These are phyloP conservation scores for Ictalurus punctatus DNA, from an alignment of 2,113 vertebrate species.

Conservation along the genomic window DNA sequence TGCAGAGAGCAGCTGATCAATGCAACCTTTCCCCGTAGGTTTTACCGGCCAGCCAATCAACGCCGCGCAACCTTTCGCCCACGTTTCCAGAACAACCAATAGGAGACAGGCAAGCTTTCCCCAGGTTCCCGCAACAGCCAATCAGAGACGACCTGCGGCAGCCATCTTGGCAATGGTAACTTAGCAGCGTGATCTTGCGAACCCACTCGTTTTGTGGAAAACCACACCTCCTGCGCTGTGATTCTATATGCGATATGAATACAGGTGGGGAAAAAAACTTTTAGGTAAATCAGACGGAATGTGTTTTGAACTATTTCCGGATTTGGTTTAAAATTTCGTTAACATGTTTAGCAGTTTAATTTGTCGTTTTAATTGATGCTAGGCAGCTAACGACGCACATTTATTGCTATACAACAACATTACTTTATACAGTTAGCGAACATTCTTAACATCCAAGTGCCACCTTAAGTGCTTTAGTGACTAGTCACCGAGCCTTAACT, in stretches of 20 bases:
- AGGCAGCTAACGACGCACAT: not conserved
- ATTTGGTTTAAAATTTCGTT: not conserved
- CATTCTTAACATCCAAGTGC: not conserved
- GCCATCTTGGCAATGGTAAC: not conserved
- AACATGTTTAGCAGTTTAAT: not conserved
- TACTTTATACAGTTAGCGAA: not conserved
- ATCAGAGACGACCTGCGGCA: not conserved
- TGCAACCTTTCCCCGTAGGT: conserved; percentile 31
- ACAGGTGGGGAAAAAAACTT: not conserved
- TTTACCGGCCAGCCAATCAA: conserved; percentile 60
- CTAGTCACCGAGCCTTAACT: not conserved
- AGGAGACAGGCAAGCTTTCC: not conserved
- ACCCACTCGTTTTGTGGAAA: not conserved
- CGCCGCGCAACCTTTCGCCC: not conserved
- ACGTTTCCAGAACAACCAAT: not conserved
- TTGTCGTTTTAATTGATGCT: not conserved
- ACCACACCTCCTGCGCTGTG: too few relatives aligned
- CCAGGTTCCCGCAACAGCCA: not conserved
- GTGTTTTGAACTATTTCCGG: not conserved
- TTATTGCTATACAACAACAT: not conserved
- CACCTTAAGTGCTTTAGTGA: not conserved
- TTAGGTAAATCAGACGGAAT: not conserved
- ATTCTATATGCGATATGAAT: not conserved
- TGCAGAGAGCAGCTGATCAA: conserved; percentile 71
- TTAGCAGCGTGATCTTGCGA: too few relatives aligned